Conservation (phyloP, 2,797 vertebrate genomes). For the Argentina silus region DNA sequence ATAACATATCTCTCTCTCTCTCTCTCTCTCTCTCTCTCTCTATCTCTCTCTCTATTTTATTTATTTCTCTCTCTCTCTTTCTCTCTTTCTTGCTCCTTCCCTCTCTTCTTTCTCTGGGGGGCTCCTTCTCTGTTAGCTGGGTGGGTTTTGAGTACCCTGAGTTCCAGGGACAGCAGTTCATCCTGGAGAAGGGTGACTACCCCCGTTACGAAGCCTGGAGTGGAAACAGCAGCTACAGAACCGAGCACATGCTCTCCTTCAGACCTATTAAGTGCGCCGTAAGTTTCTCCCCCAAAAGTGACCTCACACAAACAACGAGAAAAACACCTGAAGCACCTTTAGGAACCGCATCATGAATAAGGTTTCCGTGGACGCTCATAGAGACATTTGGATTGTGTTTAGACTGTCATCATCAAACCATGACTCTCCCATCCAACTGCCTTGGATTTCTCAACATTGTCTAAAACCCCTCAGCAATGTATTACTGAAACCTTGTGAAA, state of each 20-base stretch:
- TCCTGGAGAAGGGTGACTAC: conserved; percentile 97
- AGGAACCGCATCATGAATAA: not conserved
- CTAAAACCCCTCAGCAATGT: too few species aligned
- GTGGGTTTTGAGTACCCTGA: conserved; percentile 94
- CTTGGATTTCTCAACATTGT: not conserved
- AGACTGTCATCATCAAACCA: not conserved
- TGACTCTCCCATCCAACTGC: not conserved
- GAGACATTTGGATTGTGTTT: not conserved
- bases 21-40: conserved; percentile 3
- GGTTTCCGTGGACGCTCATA: not conserved
- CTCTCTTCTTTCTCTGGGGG: not conserved
- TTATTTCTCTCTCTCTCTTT: not conserved
- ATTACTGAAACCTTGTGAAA: not conserved
- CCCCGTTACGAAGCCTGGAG: conserved; percentile 94
- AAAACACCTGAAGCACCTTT: not conserved
- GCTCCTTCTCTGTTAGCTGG: conserved; percentile 76
- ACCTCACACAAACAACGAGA: not conserved
- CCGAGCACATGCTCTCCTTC: conserved; percentile 94
- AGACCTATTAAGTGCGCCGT: conserved; percentile 91
- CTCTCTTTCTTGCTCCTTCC: not conserved
- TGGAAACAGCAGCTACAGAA: conserved; percentile 92
- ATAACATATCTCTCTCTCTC: conserved; percentile 17
- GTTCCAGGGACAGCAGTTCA: conserved; percentile 97
- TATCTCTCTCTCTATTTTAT: conserved; percentile 8
- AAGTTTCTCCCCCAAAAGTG: conserved; percentile 58